These are phyloP conservation scores for Macrostomum cliftonense DNA, from an alignment of 2,888 invertebrate genomes.

Conservation along the genomic window DNA sequence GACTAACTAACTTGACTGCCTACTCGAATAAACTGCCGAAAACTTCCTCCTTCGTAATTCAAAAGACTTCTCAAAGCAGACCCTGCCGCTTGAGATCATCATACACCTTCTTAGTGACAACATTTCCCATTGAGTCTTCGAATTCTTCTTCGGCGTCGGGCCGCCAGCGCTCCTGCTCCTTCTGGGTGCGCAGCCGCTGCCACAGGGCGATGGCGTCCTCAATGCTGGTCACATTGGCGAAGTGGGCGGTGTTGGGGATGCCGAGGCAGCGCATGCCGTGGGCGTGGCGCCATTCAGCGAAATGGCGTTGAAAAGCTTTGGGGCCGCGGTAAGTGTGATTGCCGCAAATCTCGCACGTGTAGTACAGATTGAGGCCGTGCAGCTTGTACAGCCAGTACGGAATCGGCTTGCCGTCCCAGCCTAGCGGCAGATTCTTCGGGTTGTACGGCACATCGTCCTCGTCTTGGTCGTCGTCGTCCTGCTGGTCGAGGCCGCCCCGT, in stretches of 20 bases:
- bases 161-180: constrained; percentile 83
- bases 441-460: constrained; percentile 88
- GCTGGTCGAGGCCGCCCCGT: constrained; percentile 38
- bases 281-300: constrained; percentile 62
- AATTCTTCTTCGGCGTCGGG: constrained; percentile 78
- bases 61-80: constrained; percentile 64
- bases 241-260: constrained; percentile 97
- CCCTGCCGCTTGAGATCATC: constrained; percentile 97
- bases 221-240: constrained; percentile 95
- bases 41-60: no score
- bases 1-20: no score
- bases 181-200: constrained; percentile 87
- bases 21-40: no score
- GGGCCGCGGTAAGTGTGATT: constrained; percentile 96
- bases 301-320: constrained; percentile 96
- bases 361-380: constrained; percentile 92
- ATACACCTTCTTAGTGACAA: constrained; percentile 89
- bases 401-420: constrained; percentile 63
- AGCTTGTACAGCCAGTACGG: constrained; percentile 98
- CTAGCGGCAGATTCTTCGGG: constrained; percentile 92
- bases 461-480: constrained; percentile 43
- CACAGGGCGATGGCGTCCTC: constrained; percentile 95
- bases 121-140: constrained; percentile 94
- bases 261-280: constrained; percentile 91
- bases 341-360: constrained; percentile 96